phyloP scores from a whole-genome alignment of 2,888 invertebrate species.

The Mystacides longicornis region DNA sequence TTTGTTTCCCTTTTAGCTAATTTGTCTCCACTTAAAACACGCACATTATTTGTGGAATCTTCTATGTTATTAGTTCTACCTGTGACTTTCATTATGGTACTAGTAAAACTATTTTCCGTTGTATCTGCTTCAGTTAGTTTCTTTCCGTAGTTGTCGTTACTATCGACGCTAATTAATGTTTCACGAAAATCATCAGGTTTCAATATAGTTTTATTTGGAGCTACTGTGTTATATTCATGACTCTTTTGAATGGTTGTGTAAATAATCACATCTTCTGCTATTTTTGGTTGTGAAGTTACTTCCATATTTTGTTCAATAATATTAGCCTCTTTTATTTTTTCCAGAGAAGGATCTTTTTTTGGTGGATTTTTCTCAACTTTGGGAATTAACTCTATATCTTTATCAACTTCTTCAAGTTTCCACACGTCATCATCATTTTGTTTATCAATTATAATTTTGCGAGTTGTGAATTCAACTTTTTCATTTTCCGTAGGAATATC shows the following conservation, averaged over 20 bases:
- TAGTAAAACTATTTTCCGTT: slow-evolving; percentile 12
- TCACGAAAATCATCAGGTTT: neutral
- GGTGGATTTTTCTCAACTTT: slow-evolving; percentile 20
- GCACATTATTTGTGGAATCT: slow-evolving; percentile 9
- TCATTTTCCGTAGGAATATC: slow-evolving; percentile 23
- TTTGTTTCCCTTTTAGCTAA: slow-evolving; percentile 30
- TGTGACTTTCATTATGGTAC: slow-evolving; percentile 24
- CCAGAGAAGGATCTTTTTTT: slow-evolving; percentile 18
- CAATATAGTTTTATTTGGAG: slow-evolving; percentile 10
- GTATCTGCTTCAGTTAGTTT: slow-evolving; percentile 3
- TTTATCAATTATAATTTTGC: slow-evolving; percentile 41
- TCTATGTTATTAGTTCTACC: slow-evolving; percentile 13
- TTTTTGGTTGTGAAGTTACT: neutral
- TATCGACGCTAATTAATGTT: slow-evolving; percentile 12
- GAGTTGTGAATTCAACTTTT: slow-evolving; percentile 38
- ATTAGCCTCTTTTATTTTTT: slow-evolving; percentile 12
- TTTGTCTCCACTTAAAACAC: slow-evolving; percentile 31
- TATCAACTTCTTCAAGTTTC: slow-evolving; percentile 21
- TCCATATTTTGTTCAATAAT: neutral
- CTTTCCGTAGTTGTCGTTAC: neutral
- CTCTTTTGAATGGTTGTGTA: slow-evolving; percentile 14
- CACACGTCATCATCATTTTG: slow-evolving; percentile 32
- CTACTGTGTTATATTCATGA: slow-evolving; percentile 1
- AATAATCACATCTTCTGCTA: slow-evolving; percentile 19
- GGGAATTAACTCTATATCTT: slow-evolving; percentile 24